Evolutionary conservation across 2,113 vertebrate genomes (phyloP).

Genomic region (Aegithalos caudatus): DNA sequence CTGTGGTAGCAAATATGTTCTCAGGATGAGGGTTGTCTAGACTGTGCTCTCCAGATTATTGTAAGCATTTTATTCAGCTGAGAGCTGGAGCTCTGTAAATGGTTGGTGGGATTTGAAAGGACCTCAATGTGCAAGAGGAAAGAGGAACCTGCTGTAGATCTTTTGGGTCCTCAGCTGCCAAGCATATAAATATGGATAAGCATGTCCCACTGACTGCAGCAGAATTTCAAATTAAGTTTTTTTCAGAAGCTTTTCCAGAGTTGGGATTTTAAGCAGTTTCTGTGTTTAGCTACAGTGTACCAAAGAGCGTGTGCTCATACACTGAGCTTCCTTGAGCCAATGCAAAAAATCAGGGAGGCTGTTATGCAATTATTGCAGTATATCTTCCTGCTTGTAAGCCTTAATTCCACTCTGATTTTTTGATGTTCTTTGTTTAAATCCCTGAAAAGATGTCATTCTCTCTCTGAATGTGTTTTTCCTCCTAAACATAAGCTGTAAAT

Average conservation of each 20-base stretch:
- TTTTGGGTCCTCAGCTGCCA: not conserved
- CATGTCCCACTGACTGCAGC: not conserved
- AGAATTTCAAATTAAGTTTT: not conserved
- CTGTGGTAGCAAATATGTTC: not conserved
- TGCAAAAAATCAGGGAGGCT: not conserved
- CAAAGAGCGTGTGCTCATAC: not conserved
- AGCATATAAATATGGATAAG: not conserved
- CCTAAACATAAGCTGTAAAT: conserved; percentile 22
- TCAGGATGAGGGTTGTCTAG: not conserved
- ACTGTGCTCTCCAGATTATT: not conserved
- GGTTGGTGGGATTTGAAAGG: not conserved
- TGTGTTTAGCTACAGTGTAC: not conserved
- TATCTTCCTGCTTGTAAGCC: not conserved
- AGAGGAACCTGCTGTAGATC: not conserved
- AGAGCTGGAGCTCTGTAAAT: not conserved
- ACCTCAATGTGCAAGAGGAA: not conserved
- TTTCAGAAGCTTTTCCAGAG: not conserved
- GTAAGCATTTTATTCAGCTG: not conserved
- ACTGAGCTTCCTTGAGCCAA: not conserved
- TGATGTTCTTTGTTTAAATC: not conserved
- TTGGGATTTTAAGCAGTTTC: not conserved
- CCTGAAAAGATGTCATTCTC: not conserved
- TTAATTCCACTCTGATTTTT: not conserved
- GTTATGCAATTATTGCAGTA: conserved; percentile 16
- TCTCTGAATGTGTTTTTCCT: not conserved